phyloP scores from a whole-genome alignment of 2,797 vertebrate genomes.

The Atherinosoma microstoma region DNA sequence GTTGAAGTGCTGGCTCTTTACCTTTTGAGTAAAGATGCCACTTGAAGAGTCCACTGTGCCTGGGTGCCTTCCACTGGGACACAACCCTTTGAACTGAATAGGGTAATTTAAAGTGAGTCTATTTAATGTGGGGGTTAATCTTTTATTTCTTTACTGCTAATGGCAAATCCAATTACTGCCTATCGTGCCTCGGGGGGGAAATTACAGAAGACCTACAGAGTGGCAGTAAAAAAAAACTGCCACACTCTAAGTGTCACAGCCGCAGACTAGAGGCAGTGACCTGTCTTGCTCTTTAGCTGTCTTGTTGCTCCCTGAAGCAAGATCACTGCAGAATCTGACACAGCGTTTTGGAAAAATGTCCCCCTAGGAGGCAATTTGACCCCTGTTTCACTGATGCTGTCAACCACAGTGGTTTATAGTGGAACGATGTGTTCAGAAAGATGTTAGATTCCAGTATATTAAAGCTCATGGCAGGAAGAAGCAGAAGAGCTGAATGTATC shows the following conservation, averaged over 20 bases:
- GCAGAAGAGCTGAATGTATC: constrained; percentile 12
- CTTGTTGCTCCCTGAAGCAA: constrained; percentile 19
- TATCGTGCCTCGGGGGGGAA: constrained; percentile 1
- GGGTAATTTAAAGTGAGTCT: constrained; percentile 30
- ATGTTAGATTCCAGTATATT: not conserved
- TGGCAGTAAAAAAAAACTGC: not conserved
- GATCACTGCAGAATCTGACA: constrained; percentile 35
- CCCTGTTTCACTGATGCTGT: constrained; percentile 8
- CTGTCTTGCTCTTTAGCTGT: constrained; percentile 34
- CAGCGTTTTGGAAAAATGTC: constrained; percentile 16
- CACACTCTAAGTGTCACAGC: constrained; percentile 25
- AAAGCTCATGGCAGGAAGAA: not conserved
- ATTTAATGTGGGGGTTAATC: constrained; percentile 23
- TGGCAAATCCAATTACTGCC: constrained; percentile 27
- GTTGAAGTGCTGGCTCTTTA: not conserved
- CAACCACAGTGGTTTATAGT: constrained; percentile 7
- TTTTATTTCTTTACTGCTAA: constrained; percentile 22
- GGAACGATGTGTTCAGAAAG: constrained; percentile 4
- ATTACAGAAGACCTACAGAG: not conserved
- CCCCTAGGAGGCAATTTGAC: constrained; percentile 13
- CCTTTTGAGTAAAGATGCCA: not conserved
- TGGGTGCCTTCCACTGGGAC: not conserved
- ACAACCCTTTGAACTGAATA: constrained; percentile 17
- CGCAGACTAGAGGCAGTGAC: constrained; percentile 28
- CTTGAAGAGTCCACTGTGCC: not conserved